Evolutionary conservation across 2,797 vertebrate genomes (phyloP).

Genomic region (Pipistrellus pygmaeus): DNA sequence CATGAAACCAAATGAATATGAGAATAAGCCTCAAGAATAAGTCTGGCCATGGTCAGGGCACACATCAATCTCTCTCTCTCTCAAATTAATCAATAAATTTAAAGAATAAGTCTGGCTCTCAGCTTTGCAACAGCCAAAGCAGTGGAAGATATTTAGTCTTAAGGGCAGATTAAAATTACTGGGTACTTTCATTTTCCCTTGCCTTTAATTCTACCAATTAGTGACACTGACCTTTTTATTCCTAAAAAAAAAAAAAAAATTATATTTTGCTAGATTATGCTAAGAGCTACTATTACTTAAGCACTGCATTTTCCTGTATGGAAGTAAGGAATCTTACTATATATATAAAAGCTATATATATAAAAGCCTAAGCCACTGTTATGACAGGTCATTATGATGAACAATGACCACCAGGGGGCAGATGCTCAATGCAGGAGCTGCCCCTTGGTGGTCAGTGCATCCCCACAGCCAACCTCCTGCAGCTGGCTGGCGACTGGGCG

Average conservation of each 20-base stretch:
- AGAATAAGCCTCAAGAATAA: not conserved
- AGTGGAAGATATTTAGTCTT: not conserved
- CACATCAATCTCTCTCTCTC: not conserved
- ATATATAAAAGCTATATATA: too few relatives aligned
- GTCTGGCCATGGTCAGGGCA: not conserved
- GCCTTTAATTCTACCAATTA: slow-evolving; percentile 28
- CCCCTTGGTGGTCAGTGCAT: too few relatives aligned
- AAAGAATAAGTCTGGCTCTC: not conserved
- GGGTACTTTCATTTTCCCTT: not conserved
- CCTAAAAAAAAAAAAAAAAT: not conserved
- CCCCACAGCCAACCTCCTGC: too few relatives aligned
- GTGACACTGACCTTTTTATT: not conserved
- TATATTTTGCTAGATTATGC: slow-evolving; percentile 19
- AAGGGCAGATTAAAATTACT: not conserved
- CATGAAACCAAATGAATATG: not conserved
- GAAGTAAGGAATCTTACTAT: not conserved
- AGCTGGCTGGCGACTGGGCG: too few relatives aligned
- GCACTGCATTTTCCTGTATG: not conserved
- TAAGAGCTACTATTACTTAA: slow-evolving; percentile 38
- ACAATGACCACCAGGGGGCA: too few relatives aligned
- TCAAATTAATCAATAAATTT: not conserved
- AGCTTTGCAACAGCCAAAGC: not conserved
- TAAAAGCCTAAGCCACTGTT: too few relatives aligned
- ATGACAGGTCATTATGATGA: too few relatives aligned
- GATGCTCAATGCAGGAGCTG: too few relatives aligned